phyloP scores from a whole-genome alignment of 2,888 invertebrate species.

The Drosophila yooni region DNA sequence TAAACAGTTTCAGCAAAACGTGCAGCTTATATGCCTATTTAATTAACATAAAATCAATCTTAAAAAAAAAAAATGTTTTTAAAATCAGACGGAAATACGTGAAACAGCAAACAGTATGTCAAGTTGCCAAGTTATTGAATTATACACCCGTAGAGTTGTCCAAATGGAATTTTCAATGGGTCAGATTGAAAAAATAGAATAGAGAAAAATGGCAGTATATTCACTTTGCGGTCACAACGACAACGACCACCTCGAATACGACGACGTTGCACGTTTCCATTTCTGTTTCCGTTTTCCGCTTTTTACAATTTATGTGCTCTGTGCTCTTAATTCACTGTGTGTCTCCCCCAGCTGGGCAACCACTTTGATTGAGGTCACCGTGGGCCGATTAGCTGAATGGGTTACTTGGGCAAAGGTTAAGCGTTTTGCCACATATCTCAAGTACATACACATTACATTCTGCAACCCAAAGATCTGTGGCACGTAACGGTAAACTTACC shows the following conservation, averaged over 20 bases:
- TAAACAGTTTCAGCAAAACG: not conserved
- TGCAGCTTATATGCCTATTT: not conserved
- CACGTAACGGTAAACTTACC: conserved; percentile 67
- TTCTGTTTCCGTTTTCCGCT: conserved; percentile 65
- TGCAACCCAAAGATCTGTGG: not conserved
- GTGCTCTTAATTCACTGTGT: conserved; percentile 43
- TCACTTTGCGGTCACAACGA: conserved; percentile 41
- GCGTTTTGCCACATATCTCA: conserved; percentile 12
- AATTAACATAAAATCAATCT: not conserved
- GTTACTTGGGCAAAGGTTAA: conserved; percentile 37
- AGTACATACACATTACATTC: not conserved
- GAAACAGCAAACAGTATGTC: conserved; percentile 14
- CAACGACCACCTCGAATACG: conserved; percentile 31
- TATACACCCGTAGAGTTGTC: conserved; percentile 40
- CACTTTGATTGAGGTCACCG: conserved; percentile 62
- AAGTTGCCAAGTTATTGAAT: conserved; percentile 31
- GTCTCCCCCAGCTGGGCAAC: conserved; percentile 9
- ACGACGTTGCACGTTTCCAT: conserved; percentile 70
- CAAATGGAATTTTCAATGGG: conserved; percentile 17
- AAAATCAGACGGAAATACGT: not conserved
- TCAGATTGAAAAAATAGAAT: conserved; percentile 2
- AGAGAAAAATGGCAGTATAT: conserved; percentile 34
- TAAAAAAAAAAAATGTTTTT: not conserved
- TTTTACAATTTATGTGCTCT: conserved; percentile 52
- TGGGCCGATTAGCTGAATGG: conserved; percentile 36